A percentile compares a stretch with the other conserved stretches of the same genome.
Conservation (phyloP, 2,888 invertebrate species). For the Micoletzkya japonica region DNA sequence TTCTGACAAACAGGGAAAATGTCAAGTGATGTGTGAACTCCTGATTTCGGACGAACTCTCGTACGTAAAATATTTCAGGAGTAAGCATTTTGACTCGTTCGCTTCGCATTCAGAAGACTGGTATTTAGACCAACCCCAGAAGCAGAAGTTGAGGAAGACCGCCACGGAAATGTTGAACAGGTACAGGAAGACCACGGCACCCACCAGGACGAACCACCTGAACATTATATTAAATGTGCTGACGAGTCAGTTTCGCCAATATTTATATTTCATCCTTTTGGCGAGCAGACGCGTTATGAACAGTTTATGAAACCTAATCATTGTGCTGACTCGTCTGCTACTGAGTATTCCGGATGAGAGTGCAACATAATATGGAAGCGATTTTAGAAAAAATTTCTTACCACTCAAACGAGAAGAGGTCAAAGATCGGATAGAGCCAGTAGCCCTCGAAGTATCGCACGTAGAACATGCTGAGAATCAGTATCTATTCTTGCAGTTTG, state of each 20-base stretch:
- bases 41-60: too few species aligned
- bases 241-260: too few species aligned
- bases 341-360: not conserved
- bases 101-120: too few species aligned
- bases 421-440: slow-evolving; percentile 90
- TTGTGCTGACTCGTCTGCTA: too few species aligned
- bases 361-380: not conserved
- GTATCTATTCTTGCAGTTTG: not conserved
- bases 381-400: not conserved
- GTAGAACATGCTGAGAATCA: slow-evolving; percentile 56
- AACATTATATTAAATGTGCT: not conserved
- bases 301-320: not conserved
- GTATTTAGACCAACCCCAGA: slow-evolving; percentile 13
- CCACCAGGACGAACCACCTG: slow-evolving; percentile 15
- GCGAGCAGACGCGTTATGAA: too few species aligned
- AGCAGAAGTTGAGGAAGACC: slow-evolving; percentile 22
- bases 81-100: too few species aligned
- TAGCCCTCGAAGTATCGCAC: slow-evolving; percentile 69
- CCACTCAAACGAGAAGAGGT: slow-evolving; percentile 74
- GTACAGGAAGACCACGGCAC: slow-evolving; percentile 21
- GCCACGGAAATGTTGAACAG: slow-evolving; percentile 18
- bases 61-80: too few species aligned
- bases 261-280: too few species aligned
- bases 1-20: too few species aligned
- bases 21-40: too few species aligned